These are phyloP conservation scores for Spialia ferax DNA, from an alignment of 2,888 invertebrate genomes.

Conservation along the genomic window DNA sequence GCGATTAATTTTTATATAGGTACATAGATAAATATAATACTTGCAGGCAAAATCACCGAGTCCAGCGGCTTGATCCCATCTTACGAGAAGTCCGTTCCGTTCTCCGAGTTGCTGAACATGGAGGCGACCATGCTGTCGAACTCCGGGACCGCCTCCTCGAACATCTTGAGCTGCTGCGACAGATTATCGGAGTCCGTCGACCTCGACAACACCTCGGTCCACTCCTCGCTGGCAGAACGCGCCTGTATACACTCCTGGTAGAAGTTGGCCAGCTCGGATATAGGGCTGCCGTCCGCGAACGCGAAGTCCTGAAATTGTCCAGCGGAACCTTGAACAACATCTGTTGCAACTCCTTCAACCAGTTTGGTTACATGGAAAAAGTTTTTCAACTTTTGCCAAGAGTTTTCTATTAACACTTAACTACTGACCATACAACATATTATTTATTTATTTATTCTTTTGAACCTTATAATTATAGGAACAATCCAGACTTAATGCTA, in stretches of 20 bases:
- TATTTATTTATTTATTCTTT: too few species aligned
- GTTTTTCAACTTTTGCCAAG: too few species aligned
- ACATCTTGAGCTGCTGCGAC: constrained; percentile 89
- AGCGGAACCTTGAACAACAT: not conserved
- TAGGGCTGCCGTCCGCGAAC: constrained; percentile 91
- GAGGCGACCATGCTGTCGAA: constrained; percentile 92
- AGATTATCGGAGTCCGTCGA: constrained; percentile 84
- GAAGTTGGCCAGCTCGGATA: constrained; percentile 92
- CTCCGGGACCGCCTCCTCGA: constrained; percentile 91
- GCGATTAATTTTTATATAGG: too few species aligned
- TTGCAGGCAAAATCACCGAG: constrained; percentile 6
- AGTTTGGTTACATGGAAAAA: too few species aligned
- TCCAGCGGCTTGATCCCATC: not conserved
- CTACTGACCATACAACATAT: too few species aligned
- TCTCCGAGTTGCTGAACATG: constrained; percentile 85
- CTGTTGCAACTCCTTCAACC: too few species aligned
- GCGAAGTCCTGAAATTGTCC: constrained; percentile 89
- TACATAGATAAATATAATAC: too few species aligned
- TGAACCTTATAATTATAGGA: too few species aligned
- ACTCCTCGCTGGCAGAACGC: constrained; percentile 67
- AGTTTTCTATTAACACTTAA: too few species aligned
- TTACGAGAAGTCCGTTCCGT: constrained; percentile 52
- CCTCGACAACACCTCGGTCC: constrained; percentile 58
- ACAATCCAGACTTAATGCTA: too few species aligned
- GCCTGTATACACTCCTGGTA: constrained; percentile 93